A percentile compares a stretch with the other conserved stretches of the same genome.
Evolutionary conservation across 2,113 vertebrate species (phyloP).

Genomic region (Shinisaurus crocodilurus): DNA sequence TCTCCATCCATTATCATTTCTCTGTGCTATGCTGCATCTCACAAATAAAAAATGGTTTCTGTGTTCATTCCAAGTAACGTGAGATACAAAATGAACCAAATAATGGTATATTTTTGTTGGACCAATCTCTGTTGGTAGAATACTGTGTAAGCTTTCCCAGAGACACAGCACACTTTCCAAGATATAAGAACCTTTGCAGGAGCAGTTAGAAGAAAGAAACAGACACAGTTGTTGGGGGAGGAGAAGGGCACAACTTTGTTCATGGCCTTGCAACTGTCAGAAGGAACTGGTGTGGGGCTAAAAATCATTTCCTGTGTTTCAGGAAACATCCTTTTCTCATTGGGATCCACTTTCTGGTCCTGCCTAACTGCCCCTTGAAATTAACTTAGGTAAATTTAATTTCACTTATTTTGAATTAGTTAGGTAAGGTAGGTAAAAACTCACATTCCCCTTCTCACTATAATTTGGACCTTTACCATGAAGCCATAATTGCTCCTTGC

Average conservation of each 20-base stretch:
- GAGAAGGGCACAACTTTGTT: neutral
- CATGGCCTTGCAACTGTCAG: neutral
- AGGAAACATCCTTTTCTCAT: neutral
- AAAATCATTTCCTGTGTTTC: neutral
- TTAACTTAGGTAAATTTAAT: neutral
- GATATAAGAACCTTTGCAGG: neutral
- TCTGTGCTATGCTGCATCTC: neutral
- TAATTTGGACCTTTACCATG: neutral
- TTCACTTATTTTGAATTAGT: neutral
- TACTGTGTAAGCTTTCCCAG: neutral
- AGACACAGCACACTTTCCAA: neutral
- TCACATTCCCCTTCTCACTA: neutral
- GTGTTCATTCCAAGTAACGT: slow-evolving; percentile 9
- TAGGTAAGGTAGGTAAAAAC: neutral
- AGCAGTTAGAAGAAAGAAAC: neutral
- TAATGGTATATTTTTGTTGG: neutral
- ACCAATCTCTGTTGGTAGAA: neutral
- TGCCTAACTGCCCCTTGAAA: neutral
- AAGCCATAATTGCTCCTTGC: neutral
- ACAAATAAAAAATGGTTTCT: neutral
- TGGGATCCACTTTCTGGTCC: neutral
- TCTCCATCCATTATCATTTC: slow-evolving; percentile 19
- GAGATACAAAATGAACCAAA: slow-evolving; percentile 1
- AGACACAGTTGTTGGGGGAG: too few species aligned
- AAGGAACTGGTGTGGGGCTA: neutral